Conservation (phyloP, 2,113 vertebrate genomes). For the Machaerirhynchus nigripectus region DNA sequence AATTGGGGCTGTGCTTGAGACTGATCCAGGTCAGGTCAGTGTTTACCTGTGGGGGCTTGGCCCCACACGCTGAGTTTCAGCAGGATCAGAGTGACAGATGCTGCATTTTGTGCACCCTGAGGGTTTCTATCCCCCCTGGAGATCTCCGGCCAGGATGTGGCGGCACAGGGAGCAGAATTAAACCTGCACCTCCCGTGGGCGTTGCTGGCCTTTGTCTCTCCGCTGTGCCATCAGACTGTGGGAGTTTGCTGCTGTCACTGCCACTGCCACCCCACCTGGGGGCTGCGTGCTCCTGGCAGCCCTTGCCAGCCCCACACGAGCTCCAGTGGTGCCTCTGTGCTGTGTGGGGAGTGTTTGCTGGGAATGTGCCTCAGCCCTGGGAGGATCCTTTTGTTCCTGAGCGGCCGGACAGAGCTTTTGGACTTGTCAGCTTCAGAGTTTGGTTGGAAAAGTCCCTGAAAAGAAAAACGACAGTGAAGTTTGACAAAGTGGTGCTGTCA, state of each 20-base stretch:
- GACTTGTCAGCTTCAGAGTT: background rate
- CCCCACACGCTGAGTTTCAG: no score
- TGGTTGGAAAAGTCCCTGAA: background rate
- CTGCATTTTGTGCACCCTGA: background rate
- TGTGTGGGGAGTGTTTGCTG: no score
- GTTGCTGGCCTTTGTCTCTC: background rate
- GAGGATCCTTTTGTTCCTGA: no score
- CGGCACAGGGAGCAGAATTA: background rate
- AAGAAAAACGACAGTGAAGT: background rate
- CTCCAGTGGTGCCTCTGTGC: no score
- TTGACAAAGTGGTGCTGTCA: background rate
- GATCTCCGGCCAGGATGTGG: background rate
- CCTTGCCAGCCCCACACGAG: no score
- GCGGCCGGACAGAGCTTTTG: background rate
- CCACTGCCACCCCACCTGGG: background rate
- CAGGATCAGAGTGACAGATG: background rate
- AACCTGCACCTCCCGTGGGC: background rate
- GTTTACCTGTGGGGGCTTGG: no score
- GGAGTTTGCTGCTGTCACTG: background rate
- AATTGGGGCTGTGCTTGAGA: background rate
- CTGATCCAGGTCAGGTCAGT: background rate
- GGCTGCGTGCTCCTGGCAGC: background rate
- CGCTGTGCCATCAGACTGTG: background rate
- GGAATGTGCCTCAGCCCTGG: no score
- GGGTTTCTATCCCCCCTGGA: background rate